Percentiles rank a stretch among this genome's conserved stretches.
These are phyloP conservation scores for Galaxias olidus DNA, from an alignment of 2,797 vertebrate genomes.

Conservation along the genomic window DNA sequence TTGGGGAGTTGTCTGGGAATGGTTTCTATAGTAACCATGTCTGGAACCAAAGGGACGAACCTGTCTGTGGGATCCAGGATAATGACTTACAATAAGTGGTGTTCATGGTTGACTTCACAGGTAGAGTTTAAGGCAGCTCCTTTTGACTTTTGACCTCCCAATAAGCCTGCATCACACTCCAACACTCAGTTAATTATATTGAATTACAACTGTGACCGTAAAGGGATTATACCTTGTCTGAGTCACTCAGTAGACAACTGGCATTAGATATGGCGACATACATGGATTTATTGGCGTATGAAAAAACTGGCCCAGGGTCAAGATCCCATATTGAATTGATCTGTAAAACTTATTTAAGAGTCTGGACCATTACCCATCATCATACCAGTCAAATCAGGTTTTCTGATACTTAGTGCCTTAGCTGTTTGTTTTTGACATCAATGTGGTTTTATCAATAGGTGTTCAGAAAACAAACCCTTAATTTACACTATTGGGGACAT, in stretches of 20 bases:
- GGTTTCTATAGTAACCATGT: background rate
- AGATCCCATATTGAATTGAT: no score
- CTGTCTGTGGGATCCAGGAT: background rate
- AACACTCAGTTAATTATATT: constrained; percentile 11
- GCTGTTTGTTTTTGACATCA: no score
- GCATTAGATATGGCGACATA: background rate
- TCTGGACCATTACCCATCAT: no score
- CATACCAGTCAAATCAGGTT: no score
- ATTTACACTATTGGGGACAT: no score
- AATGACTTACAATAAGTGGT: constrained; percentile 13
- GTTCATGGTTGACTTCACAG: constrained; percentile 9
- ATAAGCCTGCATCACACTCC: constrained; percentile 1
- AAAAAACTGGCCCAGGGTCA: no score
- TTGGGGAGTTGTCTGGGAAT: background rate
- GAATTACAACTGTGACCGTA: constrained; percentile 3
- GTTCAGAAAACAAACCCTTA: no score
- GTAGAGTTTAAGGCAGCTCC: background rate
- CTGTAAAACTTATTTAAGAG: no score
- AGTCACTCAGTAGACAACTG: background rate
- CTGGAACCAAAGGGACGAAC: background rate
- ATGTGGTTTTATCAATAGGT: no score
- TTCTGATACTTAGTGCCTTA: no score
- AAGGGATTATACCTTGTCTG: background rate
- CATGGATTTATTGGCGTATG: no score
- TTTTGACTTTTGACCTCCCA: constrained; percentile 10